These are phyloP conservation scores for honey bee (Apis mellifera) DNA, from an alignment of 1,140 invertebrate species.

Conservation along the genomic window Amel_HAv3.1 CM009937.2:10857501-10858000, in stretches of 20 bases:
- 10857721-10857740: no score
- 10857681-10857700: no score
- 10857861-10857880: neutral
- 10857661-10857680: no score
- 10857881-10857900: slow-evolving; percentile 45
- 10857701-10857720: no score
- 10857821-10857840: neutral
- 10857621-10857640: no score
- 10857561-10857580: neutral
- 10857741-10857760: no score
- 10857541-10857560: neutral
- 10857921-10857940: slow-evolving; percentile 67
- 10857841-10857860: neutral
- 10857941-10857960: slow-evolving; percentile 47
- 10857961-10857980: slow-evolving; percentile 22
- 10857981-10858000: slow-evolving; percentile 5
- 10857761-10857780: no score
- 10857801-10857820: neutral
- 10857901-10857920: slow-evolving; percentile 64
- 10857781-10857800: no score
- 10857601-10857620: no score
- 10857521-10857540: neutral
- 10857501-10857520: neutral
- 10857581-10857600: no score
- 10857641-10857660: no score